phyloP scores from a whole-genome alignment of 2,113 vertebrate species.

The Sinocyclocheilus anophthalmus region DNA sequence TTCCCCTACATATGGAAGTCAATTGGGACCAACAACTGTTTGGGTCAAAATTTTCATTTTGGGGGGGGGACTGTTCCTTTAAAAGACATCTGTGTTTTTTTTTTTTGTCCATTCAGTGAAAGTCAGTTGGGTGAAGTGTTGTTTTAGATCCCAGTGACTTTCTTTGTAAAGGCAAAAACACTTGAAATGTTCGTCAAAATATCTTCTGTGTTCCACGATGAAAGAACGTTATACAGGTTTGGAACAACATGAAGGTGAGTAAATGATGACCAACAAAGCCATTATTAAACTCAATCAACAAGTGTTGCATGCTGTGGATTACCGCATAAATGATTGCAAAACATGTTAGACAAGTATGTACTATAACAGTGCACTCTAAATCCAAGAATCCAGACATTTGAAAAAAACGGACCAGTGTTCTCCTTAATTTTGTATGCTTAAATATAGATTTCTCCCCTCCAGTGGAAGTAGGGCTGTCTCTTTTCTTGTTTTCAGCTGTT shows the following conservation, averaged over 20 bases:
- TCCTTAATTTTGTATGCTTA: not conserved
- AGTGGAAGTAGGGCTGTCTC: not conserved
- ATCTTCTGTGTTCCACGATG: not conserved
- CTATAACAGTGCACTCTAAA: not conserved
- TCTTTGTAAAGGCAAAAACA: not conserved
- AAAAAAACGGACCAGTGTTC: not conserved
- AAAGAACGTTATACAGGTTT: not conserved
- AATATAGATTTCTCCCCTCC: not conserved
- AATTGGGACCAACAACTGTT: no score
- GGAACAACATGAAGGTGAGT: not conserved
- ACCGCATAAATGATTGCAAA: not conserved
- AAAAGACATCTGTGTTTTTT: no score
- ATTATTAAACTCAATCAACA: not conserved
- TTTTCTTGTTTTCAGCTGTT: not conserved
- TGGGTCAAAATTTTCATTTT: no score
- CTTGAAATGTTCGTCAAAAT: not conserved
- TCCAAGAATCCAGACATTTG: not conserved
- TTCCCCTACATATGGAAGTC: no score
- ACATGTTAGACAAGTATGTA: not conserved
- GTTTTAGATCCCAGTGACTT: not conserved
- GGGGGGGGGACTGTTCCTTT: no score
- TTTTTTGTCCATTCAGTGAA: not conserved
- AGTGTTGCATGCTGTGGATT: not conserved
- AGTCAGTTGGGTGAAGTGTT: not conserved
- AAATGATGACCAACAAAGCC: not conserved